These are phyloP conservation scores for Nebria brevicollis DNA, from an alignment of 2,888 invertebrate genomes.

Conservation along the genomic window DNA sequence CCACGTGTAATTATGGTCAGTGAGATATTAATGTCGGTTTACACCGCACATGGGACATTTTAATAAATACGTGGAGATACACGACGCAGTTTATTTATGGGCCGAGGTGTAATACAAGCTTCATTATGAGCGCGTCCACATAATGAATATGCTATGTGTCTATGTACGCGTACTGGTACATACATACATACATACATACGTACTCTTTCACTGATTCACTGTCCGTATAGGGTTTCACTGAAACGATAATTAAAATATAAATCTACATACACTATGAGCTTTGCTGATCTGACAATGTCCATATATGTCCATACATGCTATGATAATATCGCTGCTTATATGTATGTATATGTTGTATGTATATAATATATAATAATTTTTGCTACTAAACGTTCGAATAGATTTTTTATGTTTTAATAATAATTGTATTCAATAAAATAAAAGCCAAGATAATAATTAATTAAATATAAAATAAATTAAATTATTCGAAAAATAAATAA, in stretches of 20 bases:
- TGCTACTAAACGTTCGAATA: no score
- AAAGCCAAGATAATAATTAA: no score
- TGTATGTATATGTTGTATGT: no score
- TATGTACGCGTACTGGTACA: constrained; percentile 9
- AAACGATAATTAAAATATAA: constrained; percentile 46
- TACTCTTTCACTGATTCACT: constrained; percentile 46
- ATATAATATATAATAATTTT: no score
- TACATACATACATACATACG: not conserved
- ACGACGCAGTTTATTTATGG: constrained; percentile 53
- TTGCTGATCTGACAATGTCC: not conserved
- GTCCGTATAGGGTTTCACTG: constrained; percentile 42
- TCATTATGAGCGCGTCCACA: constrained; percentile 50
- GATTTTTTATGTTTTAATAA: no score
- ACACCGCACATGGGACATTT: constrained; percentile 46
- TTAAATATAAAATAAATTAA: no score
- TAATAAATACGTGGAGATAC: constrained; percentile 52
- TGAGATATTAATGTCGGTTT: constrained; percentile 51
- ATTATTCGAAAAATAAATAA: no score
- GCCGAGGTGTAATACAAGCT: constrained; percentile 55
- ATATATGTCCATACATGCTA: not conserved
- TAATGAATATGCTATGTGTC: constrained; percentile 50
- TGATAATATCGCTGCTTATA: no score
- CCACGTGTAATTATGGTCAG: constrained; percentile 56
- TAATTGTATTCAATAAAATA: no score
- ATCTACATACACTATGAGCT: constrained; percentile 21